Evolutionary conservation across 1,140 invertebrate species (phyloP), one percentile per base, ranked within the genome.

Genomic region (Bicyclus anynana): DNA sequence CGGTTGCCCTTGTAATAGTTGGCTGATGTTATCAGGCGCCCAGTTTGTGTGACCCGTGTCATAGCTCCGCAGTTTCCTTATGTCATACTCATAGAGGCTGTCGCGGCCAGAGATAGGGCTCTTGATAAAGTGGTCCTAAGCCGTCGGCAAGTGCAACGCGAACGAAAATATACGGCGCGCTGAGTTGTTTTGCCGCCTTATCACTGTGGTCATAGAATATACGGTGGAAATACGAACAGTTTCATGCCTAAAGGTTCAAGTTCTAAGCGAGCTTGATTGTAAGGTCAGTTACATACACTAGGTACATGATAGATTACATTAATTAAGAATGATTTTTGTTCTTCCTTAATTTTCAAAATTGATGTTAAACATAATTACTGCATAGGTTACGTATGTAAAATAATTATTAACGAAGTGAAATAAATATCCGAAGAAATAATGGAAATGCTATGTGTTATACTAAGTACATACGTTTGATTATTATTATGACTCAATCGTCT

Each of bases 1-100:
- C 81, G 80, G 84, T 85, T 83, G 82, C 82, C 84, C 84, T 87
- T 87, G 82, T 87, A 86, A 87, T 87, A 87, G 84, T 87, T 87
- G 81, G 77, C 76, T 77, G 82, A 81, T 85, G 83, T 84, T 86
- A 87, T 87, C 81, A 84, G 65, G 70, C 56, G 63, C 48, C 80
- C 77, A 82, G 48, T 67, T 67, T 59, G 27, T 2, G 13, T 48
- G 80, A 76, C 44, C 76, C 54, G 10, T 80, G 80, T 83, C 71
- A 74, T 62, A 69, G 69, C 35, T 42, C 33, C 37, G 46, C 26
- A 33, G 37, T 68, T 56, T 59, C 42, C 66, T 72, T 80, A 67
- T 61, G 0, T 6, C n/a, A 9, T 33, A 13, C 51, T 0, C 35
- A 55, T 77, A 83, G 70, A 61, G 69, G 37, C 42, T 47, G 21